Evolutionary conservation across 2,888 invertebrate species (phyloP).

Genomic region (Caenorhabditis panamensis): DNA sequence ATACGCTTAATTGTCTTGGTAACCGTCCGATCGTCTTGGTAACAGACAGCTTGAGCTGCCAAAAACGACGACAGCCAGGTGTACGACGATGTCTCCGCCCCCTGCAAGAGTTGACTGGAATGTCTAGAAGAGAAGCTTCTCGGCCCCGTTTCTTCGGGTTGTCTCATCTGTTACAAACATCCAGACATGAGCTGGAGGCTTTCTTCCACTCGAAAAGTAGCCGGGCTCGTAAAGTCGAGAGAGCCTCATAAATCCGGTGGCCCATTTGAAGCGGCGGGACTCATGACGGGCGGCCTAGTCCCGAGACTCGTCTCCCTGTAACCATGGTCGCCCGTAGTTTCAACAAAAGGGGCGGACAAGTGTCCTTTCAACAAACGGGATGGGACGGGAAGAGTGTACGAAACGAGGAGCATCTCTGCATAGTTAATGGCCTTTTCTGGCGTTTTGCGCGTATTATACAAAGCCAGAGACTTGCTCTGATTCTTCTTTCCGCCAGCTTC

Average conservation of each 20-base stretch:
- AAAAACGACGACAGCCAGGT: conserved; percentile 5
- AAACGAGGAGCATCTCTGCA: conserved; percentile 42
- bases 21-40: conserved; percentile 58
- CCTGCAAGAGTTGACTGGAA: not conserved
- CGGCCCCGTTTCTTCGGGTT: too few relatives aligned
- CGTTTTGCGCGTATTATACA: conserved; percentile 41
- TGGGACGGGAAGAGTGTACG: conserved; percentile 22
- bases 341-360: conserved; percentile 40
- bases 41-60: conserved; percentile 21
- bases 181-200: not conserved
- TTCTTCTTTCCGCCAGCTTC: not conserved
- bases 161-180: not conserved
- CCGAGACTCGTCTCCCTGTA: conserved; percentile 12
- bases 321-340: conserved; percentile 45
- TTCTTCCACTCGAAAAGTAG: not conserved
- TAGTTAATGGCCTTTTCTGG: conserved; percentile 45
- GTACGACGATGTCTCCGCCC: conserved; percentile 5
- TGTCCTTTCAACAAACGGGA: conserved; percentile 28
- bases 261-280: not conserved
- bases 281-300: not conserved
- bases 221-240: conserved; percentile 2
- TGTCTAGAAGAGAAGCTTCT: not conserved
- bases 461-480: conserved; percentile 17
- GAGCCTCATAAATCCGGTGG: conserved; percentile 3
- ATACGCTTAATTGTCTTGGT: conserved; percentile 55